A percentile compares a stretch with the other conserved stretches of the same genome.
Conservation (phyloP, 2,797 vertebrate species). For the Hafferia zeledoni region DNA sequence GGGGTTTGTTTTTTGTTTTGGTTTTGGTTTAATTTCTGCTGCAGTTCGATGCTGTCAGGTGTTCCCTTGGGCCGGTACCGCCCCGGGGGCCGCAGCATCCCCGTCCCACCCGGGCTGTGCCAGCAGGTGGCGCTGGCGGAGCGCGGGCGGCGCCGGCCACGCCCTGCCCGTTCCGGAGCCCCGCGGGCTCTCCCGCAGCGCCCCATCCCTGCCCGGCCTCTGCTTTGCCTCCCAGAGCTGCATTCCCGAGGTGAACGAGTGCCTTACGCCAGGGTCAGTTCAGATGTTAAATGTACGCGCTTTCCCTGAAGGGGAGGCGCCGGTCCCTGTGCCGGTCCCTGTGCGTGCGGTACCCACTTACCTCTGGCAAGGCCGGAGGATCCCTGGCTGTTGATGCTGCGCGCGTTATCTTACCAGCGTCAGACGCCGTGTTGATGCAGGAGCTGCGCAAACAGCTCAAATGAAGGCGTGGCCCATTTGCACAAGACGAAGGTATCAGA, state of each 20-base stretch:
- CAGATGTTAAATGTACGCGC: not conserved
- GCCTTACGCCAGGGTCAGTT: fast-evolving
- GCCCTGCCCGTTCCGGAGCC: not conserved
- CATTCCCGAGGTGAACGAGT: too few relatives aligned
- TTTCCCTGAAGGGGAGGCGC: not conserved
- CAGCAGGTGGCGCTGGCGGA: not conserved
- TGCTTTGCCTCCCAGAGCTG: fast-evolving
- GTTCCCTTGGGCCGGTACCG: too few relatives aligned
- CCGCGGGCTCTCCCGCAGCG: not conserved
- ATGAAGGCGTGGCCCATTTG: not conserved
- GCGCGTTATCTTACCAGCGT: fast-evolving
- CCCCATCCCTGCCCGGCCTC: not conserved
- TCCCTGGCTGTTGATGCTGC: fast-evolving
- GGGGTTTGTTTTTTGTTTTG: too few relatives aligned
- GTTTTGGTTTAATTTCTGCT: too few relatives aligned
- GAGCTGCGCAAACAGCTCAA: fast-evolving
- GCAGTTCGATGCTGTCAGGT: too few relatives aligned
- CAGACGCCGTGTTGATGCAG: fast-evolving
- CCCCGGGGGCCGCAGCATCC: too few relatives aligned
- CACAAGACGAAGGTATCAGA: not conserved
- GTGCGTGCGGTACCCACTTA: too few relatives aligned
- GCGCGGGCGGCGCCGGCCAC: not conserved
- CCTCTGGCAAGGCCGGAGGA: fast-evolving
- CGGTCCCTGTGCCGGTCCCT: too few relatives aligned
- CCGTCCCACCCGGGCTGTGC: not conserved